Evolutionary conservation across 2,113 vertebrate genomes (phyloP), one percentile per base, ranked within the genome.

Genomic region (Parotia lawesii): DNA sequence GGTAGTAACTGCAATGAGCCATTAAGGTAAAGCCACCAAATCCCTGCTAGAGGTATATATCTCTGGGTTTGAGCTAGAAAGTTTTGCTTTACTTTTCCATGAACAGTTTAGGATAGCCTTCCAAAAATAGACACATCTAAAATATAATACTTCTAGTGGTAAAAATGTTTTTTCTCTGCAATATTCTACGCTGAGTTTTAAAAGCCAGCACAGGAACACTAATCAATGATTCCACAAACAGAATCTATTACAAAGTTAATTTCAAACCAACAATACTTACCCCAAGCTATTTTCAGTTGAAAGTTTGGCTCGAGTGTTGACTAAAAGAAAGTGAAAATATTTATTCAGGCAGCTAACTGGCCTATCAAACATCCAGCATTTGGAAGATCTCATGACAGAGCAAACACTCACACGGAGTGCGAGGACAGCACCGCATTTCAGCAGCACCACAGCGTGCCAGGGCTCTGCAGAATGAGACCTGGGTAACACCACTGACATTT

Each of bases 401-500:
- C 89, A 87, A 91, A 77, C 66, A 37, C 73, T 89, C 65, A 8
- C 61, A 29, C 0, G 60, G 56, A n/a, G 75, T 35, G 47, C 0
- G 1, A 83, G 60, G 81, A n/a, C 65, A 45, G 70, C 71, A 12
- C 57, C 25, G 11, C 42, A 9, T 81, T 94, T 91, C 61, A 91
- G 70, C 80, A 69, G 89, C 64, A 79, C 81, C 16, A 3, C 24
- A 6, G 66, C 23, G 4, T 50, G 91, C 89, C 89, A 87, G 93
- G 27, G 85, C 89, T 86, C 76, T 45, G 80, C 83, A 84, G 90
- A 61, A 60, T 15, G 80, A 91, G 81, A 85, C 78, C 91, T 64
- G 75, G 87, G 85, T 70, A 88, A 66, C 85, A 80, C 71, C 87
- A 89, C 3, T 82, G 89, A 70, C 95, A 91, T 95, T 93, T 89